Base-by-base conservation (phyloP, 1,140 invertebrate species). In the Euschistus heros region DNA sequence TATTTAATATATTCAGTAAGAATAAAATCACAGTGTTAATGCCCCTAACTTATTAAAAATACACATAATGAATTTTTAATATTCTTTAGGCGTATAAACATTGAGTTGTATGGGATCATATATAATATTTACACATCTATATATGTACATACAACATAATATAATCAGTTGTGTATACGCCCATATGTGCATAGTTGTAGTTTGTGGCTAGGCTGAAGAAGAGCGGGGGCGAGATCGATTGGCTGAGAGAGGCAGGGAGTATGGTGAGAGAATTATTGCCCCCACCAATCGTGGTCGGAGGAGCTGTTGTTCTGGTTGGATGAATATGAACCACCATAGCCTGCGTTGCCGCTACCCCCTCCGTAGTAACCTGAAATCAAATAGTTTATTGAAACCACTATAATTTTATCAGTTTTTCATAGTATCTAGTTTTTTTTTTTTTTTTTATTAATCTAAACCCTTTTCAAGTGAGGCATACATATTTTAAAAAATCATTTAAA, bases 11-110 rank as follows among this genome's bases (percentile, higher is more conserved):
- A 57, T 61, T 61, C 44, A 59, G 37, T 65, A 57, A 65, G 52
- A 59, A 66, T 64, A 66, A 66, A 66, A 66, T 66, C 65, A 66
- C 65, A 66, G 65, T 61, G 52, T 66, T 66, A 63, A 66, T 66
- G 65, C 65, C 65, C 65, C 61, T 63, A 66, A 66, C 65, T 66
- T 66, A 61, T 42, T 61, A 18, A 42, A 33, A 61, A 44, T 61
- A 42, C 59, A 61, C 30, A 20, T 18, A 37, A 6, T 37, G 15
- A 18, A 37, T 62, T 54, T 66, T 52, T 33, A 52, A 62, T 63
- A 57, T 57, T 57, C 54, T 22, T 57, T 57, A 37, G 33, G 33
- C 33, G 33, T 37, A 37, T 37, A 37, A 37, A 37, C 33, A 37
- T 37, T 13, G 33, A 37, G 33, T 37, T 37, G 33, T 37, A 37